phyloP scores from a whole-genome alignment of 2,113 vertebrate genomes.

The Bambusicola thoracicus region DNA sequence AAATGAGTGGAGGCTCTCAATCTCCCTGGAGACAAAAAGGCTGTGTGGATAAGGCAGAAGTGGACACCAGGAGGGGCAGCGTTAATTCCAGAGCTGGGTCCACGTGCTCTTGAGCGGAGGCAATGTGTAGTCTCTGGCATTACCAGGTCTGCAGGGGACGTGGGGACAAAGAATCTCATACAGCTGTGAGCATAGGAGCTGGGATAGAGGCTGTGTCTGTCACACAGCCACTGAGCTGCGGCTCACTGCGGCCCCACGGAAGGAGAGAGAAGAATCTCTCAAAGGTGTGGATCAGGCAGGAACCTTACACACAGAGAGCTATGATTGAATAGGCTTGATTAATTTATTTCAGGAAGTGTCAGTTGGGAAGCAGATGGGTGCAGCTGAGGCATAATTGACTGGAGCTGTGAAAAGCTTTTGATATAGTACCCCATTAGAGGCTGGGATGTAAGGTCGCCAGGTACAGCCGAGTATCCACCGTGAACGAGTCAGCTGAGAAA shows the following conservation, averaged over 20 bases:
- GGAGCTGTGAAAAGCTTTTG: conserved; percentile 49
- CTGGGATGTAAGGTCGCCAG: not conserved
- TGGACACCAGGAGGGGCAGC: not conserved
- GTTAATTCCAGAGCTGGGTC: not conserved
- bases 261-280: not conserved
- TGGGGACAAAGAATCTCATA: not conserved
- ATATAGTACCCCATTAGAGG: not conserved
- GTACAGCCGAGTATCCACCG: not conserved
- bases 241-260: not conserved
- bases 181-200: not conserved
- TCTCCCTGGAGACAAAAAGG: not conserved
- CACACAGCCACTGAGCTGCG: not conserved
- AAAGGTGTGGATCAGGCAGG: not conserved
- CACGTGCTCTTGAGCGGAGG: not conserved
- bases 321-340: conserved; percentile 45
- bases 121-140: not conserved
- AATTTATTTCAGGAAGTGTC: conserved; percentile 56
- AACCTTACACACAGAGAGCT: not conserved
- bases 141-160: not conserved
- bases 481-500: not conserved
- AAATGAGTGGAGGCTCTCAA: not conserved
- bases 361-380: conserved; percentile 55
- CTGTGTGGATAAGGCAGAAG: not conserved
- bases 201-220: not conserved
- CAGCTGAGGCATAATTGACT: conserved; percentile 47